Percentiles rank a stretch among this genome's conserved stretches.
Conservation (phyloP, 2,797 vertebrate species). For the Lepus townsendii region DNA sequence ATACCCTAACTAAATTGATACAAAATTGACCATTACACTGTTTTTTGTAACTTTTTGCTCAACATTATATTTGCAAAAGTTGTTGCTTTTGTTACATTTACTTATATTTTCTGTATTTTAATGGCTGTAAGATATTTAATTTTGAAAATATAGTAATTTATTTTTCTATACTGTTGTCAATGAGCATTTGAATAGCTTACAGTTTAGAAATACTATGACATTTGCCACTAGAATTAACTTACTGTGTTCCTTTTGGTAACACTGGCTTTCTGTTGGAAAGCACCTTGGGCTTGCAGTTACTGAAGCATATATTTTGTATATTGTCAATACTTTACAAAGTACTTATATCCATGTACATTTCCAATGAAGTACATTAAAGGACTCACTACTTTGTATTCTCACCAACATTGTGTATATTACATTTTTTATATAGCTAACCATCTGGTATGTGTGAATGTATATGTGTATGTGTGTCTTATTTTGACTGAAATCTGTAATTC, state of each 20-base stretch:
- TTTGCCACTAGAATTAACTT: neutral
- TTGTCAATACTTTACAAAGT: neutral
- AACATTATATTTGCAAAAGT: neutral
- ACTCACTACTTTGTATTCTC: neutral
- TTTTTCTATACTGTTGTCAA: neutral
- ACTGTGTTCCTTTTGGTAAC: neutral
- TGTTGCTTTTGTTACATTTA: neutral
- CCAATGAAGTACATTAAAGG: neutral
- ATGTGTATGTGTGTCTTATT: neutral
- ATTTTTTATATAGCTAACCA: neutral
- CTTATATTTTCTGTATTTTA: neutral
- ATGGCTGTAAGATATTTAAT: neutral
- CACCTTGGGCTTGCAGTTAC: neutral
- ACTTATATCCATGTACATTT: neutral
- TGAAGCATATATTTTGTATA: neutral
- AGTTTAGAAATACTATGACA: neutral
- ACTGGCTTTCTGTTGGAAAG: neutral
- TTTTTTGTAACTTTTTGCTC: neutral
- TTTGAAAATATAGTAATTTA: neutral
- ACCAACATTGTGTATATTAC: neutral
- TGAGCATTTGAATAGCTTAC: neutral
- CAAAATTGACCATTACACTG: neutral
- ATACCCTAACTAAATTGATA: neutral
- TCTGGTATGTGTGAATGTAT: neutral
- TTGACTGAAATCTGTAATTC: neutral